Base-by-base conservation (phyloP, 2,797 vertebrate genomes). In the Ctenosaura bakeri region DNA sequence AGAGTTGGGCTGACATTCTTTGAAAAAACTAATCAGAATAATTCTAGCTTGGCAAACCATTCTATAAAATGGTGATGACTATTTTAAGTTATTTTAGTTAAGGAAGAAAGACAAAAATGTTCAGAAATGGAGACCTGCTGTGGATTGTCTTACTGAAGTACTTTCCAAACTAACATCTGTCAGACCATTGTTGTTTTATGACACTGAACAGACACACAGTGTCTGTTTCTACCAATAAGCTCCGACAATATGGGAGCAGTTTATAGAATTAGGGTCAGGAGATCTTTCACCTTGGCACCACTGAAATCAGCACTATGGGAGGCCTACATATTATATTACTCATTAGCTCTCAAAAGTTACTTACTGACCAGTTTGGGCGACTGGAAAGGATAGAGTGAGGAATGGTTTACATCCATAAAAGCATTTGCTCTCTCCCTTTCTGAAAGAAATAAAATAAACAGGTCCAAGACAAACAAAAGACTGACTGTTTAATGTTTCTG, bases 121-220 rank as follows among this genome's bases (percentile, higher is more conserved):
- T 42, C 18, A 32, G 35, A 62, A 16, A 81, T 50, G 8, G 26
- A 14, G 3, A 69, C 88, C 91, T 66, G 87, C 10, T 77, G 73
- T 54, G 80, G 8, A 93, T n/a, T 89, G 85, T 87, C 50, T 77
- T 69, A 3, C 16, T 90, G 85, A 54, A 91, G 83, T 90, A 90
- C 56, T 35, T 89, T 86, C 92, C 29, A 91, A 92, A 91, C 88
- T 94, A 94, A 82, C 59, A 89, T 66, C 79, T 76, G 2, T 89
- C 88, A 84, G 54, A 24, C 73, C 12, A 2, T 22, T 87, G 10
- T 64, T 24, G 52, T 1, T 10, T 62, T 22, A 59, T 87, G 4
- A 13, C 81, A 83, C 1, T 3, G 2, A 78, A 7, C 66, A 91
- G 32, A 32, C 12, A 56, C 29, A 8, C 16, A 18, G 32, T 64